These are phyloP conservation scores for Ornithorhynchus anatinus DNA, from an alignment of 2,113 vertebrate genomes.

Conservation along the genomic window DNA sequence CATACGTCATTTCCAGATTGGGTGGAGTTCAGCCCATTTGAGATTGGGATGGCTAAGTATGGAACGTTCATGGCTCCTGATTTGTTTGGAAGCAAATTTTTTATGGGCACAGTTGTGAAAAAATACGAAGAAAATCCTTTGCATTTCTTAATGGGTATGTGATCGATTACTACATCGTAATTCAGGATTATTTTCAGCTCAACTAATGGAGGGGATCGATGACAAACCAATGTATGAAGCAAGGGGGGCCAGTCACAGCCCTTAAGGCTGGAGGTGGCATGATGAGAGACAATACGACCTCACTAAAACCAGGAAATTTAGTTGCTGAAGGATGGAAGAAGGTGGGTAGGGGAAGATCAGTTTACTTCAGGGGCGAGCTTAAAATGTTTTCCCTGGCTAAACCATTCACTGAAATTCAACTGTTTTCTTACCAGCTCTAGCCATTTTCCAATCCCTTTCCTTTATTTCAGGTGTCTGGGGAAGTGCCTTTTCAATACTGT, in stretches of 20 bases:
- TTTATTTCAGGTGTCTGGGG: constrained; percentile 91
- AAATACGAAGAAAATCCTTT: constrained; percentile 94
- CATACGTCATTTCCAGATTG: constrained; percentile 79
- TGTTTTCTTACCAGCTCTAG: background rate
- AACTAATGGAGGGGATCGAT: too few species aligned
- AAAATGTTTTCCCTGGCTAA: too few species aligned
- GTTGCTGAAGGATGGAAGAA: too few species aligned
- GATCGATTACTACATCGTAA: background rate
- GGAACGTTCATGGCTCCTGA: constrained; percentile 96
- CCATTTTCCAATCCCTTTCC: background rate
- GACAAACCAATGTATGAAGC: too few species aligned
- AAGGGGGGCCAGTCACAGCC: too few species aligned
- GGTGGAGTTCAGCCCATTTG: constrained; percentile 96
- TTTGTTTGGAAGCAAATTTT: constrained; percentile 97
- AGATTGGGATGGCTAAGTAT: constrained; percentile 99
- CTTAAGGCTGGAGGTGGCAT: too few species aligned
- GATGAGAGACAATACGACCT: too few species aligned
- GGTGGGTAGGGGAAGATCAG: too few species aligned
- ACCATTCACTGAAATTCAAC: too few species aligned
- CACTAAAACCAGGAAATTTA: too few species aligned
- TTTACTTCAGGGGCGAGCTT: too few species aligned
- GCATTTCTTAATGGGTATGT: constrained; percentile 97
- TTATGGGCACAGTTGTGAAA: constrained; percentile 93
- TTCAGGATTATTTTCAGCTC: background rate
- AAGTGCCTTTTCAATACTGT: constrained; percentile 96